phyloP scores from a whole-genome alignment of 2,888 invertebrate genomes.

The Noctuana brunneofusca region DNA sequence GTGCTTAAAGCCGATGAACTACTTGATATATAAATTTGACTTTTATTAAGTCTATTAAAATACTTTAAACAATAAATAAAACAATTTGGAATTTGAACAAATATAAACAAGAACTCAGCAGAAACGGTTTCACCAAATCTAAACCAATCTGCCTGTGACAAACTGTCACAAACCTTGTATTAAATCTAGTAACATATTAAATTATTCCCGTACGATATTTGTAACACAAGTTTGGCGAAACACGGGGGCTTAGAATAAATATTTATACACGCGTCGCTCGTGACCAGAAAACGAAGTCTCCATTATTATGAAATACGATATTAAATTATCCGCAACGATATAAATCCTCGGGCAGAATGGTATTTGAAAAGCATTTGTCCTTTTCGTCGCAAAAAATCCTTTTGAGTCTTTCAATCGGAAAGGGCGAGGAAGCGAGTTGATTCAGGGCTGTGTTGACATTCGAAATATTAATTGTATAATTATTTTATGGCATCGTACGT shows the following conservation, averaged over 20 bases:
- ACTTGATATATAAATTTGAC: no score
- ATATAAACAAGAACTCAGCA: no score
- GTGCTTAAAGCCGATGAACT: no score
- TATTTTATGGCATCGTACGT: no score
- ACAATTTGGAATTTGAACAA: no score
- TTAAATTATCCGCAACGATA: conserved; percentile 63
- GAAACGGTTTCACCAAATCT: no score
- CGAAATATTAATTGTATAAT: neutral
- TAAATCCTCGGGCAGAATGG: conserved; percentile 58
- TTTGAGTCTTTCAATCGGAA: conserved; percentile 72
- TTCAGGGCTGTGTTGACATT: conserved; percentile 15
- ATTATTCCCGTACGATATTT: conserved; percentile 1
- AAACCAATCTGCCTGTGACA: no score
- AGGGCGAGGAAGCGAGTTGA: conserved; percentile 33
- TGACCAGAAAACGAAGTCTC: conserved; percentile 53
- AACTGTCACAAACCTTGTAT: neutral
- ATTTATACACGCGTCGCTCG: conserved; percentile 33
- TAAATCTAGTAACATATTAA: neutral
- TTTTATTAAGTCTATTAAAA: no score
- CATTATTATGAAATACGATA: conserved; percentile 63
- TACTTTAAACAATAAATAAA: no score
- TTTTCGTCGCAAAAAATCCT: conserved; percentile 59
- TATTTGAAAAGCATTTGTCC: conserved; percentile 68
- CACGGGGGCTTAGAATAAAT: neutral
- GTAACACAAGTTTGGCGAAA: conserved; percentile 7